These are phyloP conservation scores for Apotomis betuletana DNA, from an alignment of 2,888 invertebrate species.

Conservation along the genomic window DNA sequence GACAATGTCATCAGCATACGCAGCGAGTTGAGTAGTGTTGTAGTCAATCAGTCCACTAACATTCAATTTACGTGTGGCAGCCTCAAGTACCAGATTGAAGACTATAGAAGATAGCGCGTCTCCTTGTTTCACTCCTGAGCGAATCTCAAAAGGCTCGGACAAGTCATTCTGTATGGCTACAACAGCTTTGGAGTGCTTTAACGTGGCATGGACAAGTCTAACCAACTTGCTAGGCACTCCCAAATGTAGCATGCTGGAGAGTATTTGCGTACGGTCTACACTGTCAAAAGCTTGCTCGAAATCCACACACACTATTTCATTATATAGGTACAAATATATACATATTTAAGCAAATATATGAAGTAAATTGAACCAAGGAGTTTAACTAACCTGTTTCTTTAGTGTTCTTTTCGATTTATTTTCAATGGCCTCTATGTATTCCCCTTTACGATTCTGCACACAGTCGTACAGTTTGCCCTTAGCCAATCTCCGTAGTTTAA, in stretches of 20 bases:
- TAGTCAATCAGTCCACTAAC: not conserved
- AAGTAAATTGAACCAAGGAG: too few relatives aligned
- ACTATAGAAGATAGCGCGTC: not conserved
- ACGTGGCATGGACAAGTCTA: not conserved
- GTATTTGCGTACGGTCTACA: constrained; percentile 4
- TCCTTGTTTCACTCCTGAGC: not conserved
- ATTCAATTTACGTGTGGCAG: not conserved
- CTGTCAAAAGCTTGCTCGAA: not conserved
- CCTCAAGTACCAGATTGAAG: not conserved
- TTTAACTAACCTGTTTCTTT: too few relatives aligned
- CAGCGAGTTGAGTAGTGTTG: not conserved
- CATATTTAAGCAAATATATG: too few relatives aligned
- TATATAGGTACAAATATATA: too few relatives aligned
- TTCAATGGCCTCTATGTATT: too few relatives aligned
- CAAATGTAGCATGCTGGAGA: not conserved
- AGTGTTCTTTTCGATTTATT: too few relatives aligned
- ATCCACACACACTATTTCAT: not conserved
- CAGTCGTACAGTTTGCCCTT: too few relatives aligned
- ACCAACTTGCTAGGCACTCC: not conserved
- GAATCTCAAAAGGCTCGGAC: not conserved
- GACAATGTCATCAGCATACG: not conserved
- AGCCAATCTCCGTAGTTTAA: too few relatives aligned
- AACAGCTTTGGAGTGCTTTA: not conserved
- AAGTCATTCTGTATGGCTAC: not conserved
- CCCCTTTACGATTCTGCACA: too few relatives aligned